Evolutionary conservation across 1,140 invertebrate species (phyloP).

Genomic region (Scaptomyza pallida): DNA sequence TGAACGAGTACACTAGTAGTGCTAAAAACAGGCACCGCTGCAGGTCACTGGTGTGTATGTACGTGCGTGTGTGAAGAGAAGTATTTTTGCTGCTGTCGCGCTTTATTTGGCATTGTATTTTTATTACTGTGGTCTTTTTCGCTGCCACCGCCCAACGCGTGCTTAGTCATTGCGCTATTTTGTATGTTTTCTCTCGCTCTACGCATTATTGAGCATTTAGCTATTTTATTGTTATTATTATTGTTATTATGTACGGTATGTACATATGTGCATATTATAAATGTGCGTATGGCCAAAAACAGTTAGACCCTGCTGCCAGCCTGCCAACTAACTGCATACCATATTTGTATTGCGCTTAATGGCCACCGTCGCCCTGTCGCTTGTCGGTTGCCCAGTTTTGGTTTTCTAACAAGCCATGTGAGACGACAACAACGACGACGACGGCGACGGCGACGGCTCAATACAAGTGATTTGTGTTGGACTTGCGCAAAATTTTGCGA

Average conservation of each 20-base stretch:
- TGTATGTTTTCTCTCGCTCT: slow-evolving; percentile 15
- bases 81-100: slow-evolving; percentile 47
- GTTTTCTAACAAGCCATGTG: slow-evolving; percentile 65
- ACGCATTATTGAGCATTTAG: slow-evolving; percentile 68
- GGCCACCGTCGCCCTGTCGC: slow-evolving; percentile 40
- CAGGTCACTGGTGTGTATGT: not conserved
- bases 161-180: slow-evolving; percentile 12
- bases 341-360: slow-evolving; percentile 58
- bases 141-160: slow-evolving; percentile 31
- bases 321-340: slow-evolving; percentile 50
- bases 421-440: slow-evolving; percentile 34
- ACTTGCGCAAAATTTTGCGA: slow-evolving; percentile 56
- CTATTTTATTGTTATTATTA: slow-evolving; percentile 64
- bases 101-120: slow-evolving; percentile 70
- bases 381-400: slow-evolving; percentile 50
- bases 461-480: slow-evolving; percentile 64
- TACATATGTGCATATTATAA: slow-evolving; percentile 31
- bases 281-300: slow-evolving; percentile 64
- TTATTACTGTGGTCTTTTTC: slow-evolving; percentile 39
- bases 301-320: slow-evolving; percentile 42
- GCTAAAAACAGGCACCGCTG: no score
- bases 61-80: slow-evolving; percentile 26
- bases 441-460: slow-evolving; percentile 33
- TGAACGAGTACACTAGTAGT: no score
- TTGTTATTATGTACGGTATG: slow-evolving; percentile 42